Evolutionary conservation across 1,140 invertebrate species (phyloP).

Genomic region (Pseudomyrmex gracilis): DNA sequence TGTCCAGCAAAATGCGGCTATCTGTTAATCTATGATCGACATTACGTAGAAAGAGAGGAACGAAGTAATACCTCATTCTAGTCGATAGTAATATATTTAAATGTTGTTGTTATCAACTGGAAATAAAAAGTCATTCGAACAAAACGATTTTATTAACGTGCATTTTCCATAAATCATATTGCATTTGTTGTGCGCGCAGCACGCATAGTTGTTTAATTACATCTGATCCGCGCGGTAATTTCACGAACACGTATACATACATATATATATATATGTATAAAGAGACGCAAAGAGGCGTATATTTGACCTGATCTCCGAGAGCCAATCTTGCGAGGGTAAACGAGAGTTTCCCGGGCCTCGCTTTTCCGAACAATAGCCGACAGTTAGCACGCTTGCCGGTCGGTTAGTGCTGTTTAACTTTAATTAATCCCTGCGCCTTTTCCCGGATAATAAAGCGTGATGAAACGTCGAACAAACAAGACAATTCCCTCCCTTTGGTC

Average conservation of each 20-base stretch:
- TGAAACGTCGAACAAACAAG: constrained; percentile 79
- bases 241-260: neutral
- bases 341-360: constrained; percentile 16
- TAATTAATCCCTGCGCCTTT: constrained; percentile 79
- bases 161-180: neutral
- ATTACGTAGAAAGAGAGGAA: constrained; percentile 71
- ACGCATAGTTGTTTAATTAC: no score
- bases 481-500: constrained; percentile 67
- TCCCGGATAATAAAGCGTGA: constrained; percentile 77
- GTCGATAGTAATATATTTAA: constrained; percentile 76
- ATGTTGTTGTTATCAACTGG: constrained; percentile 77
- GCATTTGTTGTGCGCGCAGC: no score
- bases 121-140: constrained; percentile 70
- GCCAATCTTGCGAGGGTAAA: constrained; percentile 46
- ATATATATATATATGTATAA: neutral
- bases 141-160: constrained; percentile 8
- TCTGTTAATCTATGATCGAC: constrained; percentile 59
- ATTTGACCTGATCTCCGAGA: neutral
- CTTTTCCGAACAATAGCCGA: constrained; percentile 67
- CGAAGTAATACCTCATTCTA: constrained; percentile 73
- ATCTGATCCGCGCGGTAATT: neutral
- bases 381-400: constrained; percentile 78
- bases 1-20: constrained; percentile 7
- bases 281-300: neutral
- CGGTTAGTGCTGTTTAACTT: constrained; percentile 82